Evolutionary conservation across 2,113 vertebrate species (phyloP).

Genomic region (Nicator chloris): DNA sequence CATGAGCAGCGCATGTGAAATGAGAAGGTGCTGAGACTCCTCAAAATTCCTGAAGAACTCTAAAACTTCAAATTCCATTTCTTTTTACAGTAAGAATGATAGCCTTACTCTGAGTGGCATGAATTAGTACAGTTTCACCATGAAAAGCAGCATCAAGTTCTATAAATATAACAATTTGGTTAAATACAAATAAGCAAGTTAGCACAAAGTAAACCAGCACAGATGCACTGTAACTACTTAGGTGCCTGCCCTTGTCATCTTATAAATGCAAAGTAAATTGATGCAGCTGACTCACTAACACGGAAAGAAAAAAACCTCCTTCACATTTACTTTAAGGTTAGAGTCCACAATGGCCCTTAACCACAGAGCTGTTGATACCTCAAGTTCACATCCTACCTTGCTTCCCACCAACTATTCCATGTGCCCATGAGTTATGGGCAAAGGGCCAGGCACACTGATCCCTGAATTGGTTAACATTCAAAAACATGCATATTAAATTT

Average conservation of each 20-base stretch:
- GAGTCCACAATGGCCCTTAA: not conserved
- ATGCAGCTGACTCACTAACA: not conserved
- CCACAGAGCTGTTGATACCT: not conserved
- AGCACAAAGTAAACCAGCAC: not conserved
- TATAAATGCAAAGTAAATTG: not conserved
- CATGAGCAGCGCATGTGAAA: not conserved
- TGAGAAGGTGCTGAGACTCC: not conserved
- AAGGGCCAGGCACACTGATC: not conserved
- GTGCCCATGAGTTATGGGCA: not conserved
- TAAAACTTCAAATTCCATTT: not conserved
- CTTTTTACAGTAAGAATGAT: not conserved
- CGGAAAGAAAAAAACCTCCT: not conserved
- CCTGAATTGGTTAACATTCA: not conserved
- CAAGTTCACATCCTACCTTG: not conserved
- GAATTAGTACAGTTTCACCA: not conserved
- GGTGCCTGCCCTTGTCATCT: not conserved
- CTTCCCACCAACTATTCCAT: not conserved
- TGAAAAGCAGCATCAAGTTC: not conserved
- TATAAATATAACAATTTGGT: not conserved
- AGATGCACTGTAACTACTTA: not conserved
- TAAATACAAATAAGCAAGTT: not conserved
- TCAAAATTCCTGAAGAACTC: not conserved
- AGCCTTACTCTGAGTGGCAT: not conserved
- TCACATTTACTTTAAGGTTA: not conserved
- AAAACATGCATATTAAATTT: not conserved